Evolutionary conservation across 2,888 invertebrate genomes (phyloP).

Genomic region (Horisme vitalbata): DNA sequence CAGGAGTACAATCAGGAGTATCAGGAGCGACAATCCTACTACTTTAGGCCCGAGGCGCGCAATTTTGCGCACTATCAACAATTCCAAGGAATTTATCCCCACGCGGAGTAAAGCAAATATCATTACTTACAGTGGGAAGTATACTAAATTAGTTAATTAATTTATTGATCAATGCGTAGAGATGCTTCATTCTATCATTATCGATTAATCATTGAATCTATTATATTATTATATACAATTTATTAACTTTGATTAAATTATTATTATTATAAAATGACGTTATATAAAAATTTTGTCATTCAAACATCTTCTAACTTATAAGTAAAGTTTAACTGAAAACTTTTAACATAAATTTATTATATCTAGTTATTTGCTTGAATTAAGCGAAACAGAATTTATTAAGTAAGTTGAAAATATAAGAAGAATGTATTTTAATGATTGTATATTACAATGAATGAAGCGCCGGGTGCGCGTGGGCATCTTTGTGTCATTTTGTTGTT

Average conservation of each 20-base stretch:
- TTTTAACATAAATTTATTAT: constrained; percentile 82
- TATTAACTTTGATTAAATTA: constrained; percentile 83
- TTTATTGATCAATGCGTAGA: constrained; percentile 84
- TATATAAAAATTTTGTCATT: constrained; percentile 83
- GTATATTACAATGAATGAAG: constrained; percentile 56
- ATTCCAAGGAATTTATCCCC: constrained; percentile 76
- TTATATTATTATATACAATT: constrained; percentile 84
- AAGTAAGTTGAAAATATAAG: constrained; percentile 82
- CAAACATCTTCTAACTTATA: constrained; percentile 82
- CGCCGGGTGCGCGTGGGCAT: constrained; percentile 44
- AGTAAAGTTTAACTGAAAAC: constrained; percentile 81
- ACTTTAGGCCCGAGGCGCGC: constrained; percentile 55
- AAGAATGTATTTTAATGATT: constrained; percentile 82
- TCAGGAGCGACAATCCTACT: constrained; percentile 26
- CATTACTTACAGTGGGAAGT: constrained; percentile 80
- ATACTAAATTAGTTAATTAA: constrained; percentile 87
- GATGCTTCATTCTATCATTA: constrained; percentile 84
- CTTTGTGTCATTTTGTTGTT: constrained; percentile 43
- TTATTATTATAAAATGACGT: constrained; percentile 82
- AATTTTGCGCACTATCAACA: constrained; percentile 70
- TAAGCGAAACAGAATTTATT: constrained; percentile 84
- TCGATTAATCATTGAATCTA: constrained; percentile 83
- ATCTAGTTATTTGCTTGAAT: constrained; percentile 82
- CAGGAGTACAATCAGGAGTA: constrained; percentile 22
- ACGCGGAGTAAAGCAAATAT: constrained; percentile 76